Base-by-base conservation (phyloP, 2,888 invertebrate species). In the Amaurobius ferox region DNA sequence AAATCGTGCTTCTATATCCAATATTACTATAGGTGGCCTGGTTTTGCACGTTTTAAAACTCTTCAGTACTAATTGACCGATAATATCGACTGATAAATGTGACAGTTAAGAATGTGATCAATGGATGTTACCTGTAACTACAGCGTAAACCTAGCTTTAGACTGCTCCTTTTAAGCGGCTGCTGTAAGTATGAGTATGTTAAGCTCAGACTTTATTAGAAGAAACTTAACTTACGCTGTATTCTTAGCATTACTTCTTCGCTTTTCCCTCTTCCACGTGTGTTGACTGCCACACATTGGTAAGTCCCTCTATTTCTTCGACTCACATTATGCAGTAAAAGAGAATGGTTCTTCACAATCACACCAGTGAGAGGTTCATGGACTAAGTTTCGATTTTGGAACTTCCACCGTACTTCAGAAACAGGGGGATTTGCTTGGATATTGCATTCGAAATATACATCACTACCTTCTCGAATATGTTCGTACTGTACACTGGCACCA, bases 381-480 rank as follows among this genome's bases (percentile, higher is more conserved):
- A 66, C 66, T n/a, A 89, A 70, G 13, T 74, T 85, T 16, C 79
- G 62, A 9, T 88, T 87, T 48, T 89, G 88, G 55, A 89, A 89
- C 29, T 79, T 93, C 97, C 97, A 97, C 89, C 95, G 94, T 88
- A 97, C 94, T 90, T 95, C 95, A 90, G 95, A 94, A 93, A 95
- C 95, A 86, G 94, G 94, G 44, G 97, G 97, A 93, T 96, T 96
- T 90, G 97, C 95, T 91, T 95, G 94, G 90, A 96, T 95, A 93
- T 96, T 96, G 92, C 97, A 97, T 93, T 97, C 97, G 92, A 97
- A 96, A 93, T 96, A 96, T 87, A 96, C 96, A 92, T 96, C 96
- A 91, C 96, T 96, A 74, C 96, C 96, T 92, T 97, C 96, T 92
- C 96, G 96, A 93, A 97, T 96, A 93, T 96, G 96, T 89, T 95